These are phyloP conservation scores for Blastomussa wellsi DNA, from an alignment of 92 coral and sea anemone species.

Conservation along the genomic window DNA sequence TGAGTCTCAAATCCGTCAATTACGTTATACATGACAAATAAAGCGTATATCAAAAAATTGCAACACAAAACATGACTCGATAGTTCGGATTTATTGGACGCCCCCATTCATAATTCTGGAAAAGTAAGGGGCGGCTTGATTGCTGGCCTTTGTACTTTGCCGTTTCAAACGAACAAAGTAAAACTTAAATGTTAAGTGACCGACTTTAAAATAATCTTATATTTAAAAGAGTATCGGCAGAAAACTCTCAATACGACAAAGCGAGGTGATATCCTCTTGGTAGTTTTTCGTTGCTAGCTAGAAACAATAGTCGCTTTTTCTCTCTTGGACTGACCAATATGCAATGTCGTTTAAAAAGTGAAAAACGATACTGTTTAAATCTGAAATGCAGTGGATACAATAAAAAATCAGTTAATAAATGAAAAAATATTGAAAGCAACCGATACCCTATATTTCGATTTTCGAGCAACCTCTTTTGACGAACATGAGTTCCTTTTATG, in stretches of 20 bases:
- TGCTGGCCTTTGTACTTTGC: not conserved
- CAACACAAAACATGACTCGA: slow-evolving; percentile 8
- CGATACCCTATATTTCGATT: not conserved
- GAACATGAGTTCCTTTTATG: not conserved
- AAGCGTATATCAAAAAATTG: not conserved
- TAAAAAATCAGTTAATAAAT: not conserved
- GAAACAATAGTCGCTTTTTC: not conserved
- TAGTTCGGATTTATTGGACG: too few species aligned
- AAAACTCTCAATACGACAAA: not conserved
- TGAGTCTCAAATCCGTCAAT: not conserved
- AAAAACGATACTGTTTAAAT: not conserved
- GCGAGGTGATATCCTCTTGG: not conserved
- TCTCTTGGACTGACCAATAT: not conserved
- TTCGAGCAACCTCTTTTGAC: not conserved
- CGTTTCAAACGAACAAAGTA: not conserved
- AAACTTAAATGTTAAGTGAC: not conserved
- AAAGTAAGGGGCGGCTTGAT: not conserved
- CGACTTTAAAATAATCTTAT: not conserved
- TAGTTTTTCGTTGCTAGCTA: not conserved
- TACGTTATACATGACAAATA: not conserved
- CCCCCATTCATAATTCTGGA: not conserved
- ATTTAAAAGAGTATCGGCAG: not conserved
- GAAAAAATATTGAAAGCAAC: not conserved
- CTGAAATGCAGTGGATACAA: not conserved
- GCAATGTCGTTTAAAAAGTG: not conserved